These are phyloP conservation scores for Ditylenchus dipsaci DNA, from an alignment of 1,140 invertebrate species.

Conservation along the genomic window DNA sequence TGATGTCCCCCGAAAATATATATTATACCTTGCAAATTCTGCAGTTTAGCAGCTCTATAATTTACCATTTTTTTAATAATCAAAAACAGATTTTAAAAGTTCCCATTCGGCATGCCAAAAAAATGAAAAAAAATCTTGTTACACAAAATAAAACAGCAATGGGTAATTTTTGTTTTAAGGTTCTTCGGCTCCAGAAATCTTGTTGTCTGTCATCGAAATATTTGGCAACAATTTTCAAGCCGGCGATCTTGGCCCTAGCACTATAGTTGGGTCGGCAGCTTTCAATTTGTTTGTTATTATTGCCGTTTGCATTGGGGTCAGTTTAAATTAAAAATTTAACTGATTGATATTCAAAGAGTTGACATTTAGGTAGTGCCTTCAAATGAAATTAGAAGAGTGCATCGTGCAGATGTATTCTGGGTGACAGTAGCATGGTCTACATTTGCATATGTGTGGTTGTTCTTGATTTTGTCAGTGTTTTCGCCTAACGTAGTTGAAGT, in stretches of 20 bases:
- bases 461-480: slow-evolving; percentile 57
- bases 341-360: too few species aligned
- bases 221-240: slow-evolving; percentile 57
- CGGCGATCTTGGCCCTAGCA: slow-evolving; percentile 59
- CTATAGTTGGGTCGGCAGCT: slow-evolving; percentile 63
- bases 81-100: too few species aligned
- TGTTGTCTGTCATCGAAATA: slow-evolving; percentile 62
- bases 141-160: too few species aligned
- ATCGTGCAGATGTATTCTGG: slow-evolving; percentile 60
- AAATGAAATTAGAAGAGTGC: slow-evolving; percentile 59
- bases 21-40: neutral
- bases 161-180: slow-evolving; percentile 49
- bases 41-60: too few species aligned
- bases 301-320: slow-evolving; percentile 64
- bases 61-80: too few species aligned
- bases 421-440: slow-evolving; percentile 60
- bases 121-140: too few species aligned
- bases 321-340: neutral
- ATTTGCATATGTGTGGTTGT: slow-evolving; percentile 63
- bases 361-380: slow-evolving; percentile 60
- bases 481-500: slow-evolving; percentile 57
- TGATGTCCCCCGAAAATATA: neutral
- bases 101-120: too few species aligned
- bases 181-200: slow-evolving; percentile 63
- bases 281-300: slow-evolving; percentile 61